Percentiles rank a stretch among this genome's conserved stretches.
phyloP scores from a whole-genome alignment of 1,140 invertebrate species.

The Hylaeus anthracinus region DNA sequence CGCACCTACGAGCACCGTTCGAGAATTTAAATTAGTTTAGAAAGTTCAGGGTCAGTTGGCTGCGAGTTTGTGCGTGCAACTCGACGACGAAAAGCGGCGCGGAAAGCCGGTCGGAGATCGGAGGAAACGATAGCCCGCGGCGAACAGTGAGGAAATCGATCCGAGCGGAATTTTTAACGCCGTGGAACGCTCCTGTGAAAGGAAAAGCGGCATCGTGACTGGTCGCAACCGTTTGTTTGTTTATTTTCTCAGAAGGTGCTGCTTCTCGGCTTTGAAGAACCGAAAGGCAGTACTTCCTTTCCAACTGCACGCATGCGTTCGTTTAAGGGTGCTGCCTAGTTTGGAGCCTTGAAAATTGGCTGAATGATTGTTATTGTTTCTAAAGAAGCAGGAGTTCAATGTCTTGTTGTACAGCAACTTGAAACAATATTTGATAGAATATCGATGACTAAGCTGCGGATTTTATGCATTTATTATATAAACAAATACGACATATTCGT shows the following conservation, averaged over 20 bases:
- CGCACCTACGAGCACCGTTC: conserved; percentile 57
- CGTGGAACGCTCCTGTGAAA: conserved; percentile 53
- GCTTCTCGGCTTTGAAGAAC: background rate
- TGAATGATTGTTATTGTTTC: too few relatives aligned
- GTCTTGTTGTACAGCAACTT: too few relatives aligned
- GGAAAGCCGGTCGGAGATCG: conserved; percentile 48
- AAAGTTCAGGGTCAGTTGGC: conserved; percentile 72
- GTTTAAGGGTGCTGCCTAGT: too few relatives aligned
- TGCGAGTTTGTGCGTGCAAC: conserved; percentile 61
- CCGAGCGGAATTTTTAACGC: conserved; percentile 52
- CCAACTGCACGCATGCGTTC: too few relatives aligned
- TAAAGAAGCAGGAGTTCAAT: too few relatives aligned
- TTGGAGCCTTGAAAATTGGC: too few relatives aligned
- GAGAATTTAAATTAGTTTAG: conserved; percentile 74
- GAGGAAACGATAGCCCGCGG: conserved; percentile 34
- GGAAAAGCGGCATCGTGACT: conserved; percentile 25
- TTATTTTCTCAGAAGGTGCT: background rate
- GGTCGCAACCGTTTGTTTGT: background rate
- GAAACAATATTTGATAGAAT: too few relatives aligned
- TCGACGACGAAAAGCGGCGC: conserved; percentile 31
- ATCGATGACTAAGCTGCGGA: too few relatives aligned
- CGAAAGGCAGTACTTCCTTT: background rate
- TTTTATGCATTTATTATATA: too few relatives aligned
- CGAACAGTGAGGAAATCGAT: conserved; percentile 40
- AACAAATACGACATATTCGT: too few relatives aligned